These are phyloP conservation scores for Selenia dentaria DNA, from an alignment of 2,888 invertebrate genomes.

Conservation along the genomic window DNA sequence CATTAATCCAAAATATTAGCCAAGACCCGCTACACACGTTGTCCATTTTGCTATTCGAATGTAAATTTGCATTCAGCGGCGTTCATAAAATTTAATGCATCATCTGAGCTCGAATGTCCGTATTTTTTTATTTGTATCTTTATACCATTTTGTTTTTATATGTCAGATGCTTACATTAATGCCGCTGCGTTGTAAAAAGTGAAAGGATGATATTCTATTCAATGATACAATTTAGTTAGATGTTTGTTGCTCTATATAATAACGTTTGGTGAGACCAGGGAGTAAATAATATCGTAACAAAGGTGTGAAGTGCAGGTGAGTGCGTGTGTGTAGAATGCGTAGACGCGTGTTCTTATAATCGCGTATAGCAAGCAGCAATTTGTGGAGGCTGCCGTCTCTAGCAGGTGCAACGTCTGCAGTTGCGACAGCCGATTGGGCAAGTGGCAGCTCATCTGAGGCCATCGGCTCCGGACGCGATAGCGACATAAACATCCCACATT, in stretches of 20 bases:
- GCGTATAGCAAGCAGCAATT: conserved; percentile 61
- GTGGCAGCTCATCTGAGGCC: conserved; percentile 68
- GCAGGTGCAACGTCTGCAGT: conserved; percentile 78
- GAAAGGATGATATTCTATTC: conserved; percentile 51
- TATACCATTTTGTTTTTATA: conserved; percentile 15
- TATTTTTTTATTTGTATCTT: conserved; percentile 15
- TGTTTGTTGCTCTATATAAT: not conserved
- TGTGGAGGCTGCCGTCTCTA: conserved; percentile 70
- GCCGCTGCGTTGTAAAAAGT: conserved; percentile 47
- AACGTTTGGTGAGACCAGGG: not conserved
- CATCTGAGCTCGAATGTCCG: conserved; percentile 18
- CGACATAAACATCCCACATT: conserved; percentile 77
- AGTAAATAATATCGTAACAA: conserved; percentile 1
- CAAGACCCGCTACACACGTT: conserved; percentile 7
- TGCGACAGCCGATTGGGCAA: conserved; percentile 80
- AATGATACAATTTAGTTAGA: conserved; percentile 8
- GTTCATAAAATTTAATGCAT: conserved; percentile 21
- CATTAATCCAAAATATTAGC: too few relatives aligned
- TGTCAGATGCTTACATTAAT: conserved; percentile 22
- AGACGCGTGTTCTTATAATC: conserved; percentile 23
- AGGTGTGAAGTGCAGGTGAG: conserved; percentile 5
- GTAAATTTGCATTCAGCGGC: conserved; percentile 21
- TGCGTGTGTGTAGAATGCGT: conserved; percentile 7
- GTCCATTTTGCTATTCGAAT: conserved; percentile 17
- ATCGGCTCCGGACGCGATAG: conserved; percentile 68